These are phyloP conservation scores for Lochmaea capreae DNA, from an alignment of 2,888 invertebrate genomes.

Conservation along the genomic window DNA sequence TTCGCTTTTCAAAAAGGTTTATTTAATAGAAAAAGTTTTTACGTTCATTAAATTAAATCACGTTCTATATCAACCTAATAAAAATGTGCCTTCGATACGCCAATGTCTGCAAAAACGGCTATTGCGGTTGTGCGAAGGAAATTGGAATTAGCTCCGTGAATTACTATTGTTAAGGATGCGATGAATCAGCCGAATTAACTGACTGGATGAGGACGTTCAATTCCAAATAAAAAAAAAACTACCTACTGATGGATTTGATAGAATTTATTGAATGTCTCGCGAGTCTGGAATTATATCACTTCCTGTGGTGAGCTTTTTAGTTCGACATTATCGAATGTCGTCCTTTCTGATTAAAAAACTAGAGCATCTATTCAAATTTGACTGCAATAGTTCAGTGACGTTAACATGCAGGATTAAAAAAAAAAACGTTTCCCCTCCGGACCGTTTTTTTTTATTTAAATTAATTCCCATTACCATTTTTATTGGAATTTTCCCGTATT, in stretches of 20 bases:
- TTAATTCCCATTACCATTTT: background rate
- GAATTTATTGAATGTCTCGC: slow-evolving; percentile 33
- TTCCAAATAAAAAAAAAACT: slow-evolving; percentile 31
- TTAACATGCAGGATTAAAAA: background rate
- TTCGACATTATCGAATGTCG: background rate
- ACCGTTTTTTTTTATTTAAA: no score
- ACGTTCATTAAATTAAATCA: slow-evolving; percentile 18
- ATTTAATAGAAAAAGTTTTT: slow-evolving; percentile 14
- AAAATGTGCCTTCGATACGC: slow-evolving; percentile 17
- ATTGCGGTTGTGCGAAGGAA: slow-evolving; percentile 38
- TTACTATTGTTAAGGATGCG: slow-evolving; percentile 45
- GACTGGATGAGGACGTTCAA: slow-evolving; percentile 34
- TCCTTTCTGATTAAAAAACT: slow-evolving; percentile 5
- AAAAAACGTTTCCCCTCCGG: no score
- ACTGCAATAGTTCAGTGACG: background rate
- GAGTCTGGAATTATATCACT: background rate
- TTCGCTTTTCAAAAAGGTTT: slow-evolving; percentile 6
- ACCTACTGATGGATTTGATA: slow-evolving; percentile 36
- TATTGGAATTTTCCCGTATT: background rate
- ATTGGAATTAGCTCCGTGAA: slow-evolving; percentile 48
- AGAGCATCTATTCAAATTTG: background rate
- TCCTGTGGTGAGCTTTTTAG: background rate
- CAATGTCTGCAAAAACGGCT: slow-evolving; percentile 28
- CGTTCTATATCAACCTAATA: slow-evolving; percentile 18
- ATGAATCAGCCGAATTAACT: slow-evolving; percentile 47